Evolutionary conservation across 2,797 vertebrate species (phyloP).

Genomic region (Calcarius lapponicus): DNA sequence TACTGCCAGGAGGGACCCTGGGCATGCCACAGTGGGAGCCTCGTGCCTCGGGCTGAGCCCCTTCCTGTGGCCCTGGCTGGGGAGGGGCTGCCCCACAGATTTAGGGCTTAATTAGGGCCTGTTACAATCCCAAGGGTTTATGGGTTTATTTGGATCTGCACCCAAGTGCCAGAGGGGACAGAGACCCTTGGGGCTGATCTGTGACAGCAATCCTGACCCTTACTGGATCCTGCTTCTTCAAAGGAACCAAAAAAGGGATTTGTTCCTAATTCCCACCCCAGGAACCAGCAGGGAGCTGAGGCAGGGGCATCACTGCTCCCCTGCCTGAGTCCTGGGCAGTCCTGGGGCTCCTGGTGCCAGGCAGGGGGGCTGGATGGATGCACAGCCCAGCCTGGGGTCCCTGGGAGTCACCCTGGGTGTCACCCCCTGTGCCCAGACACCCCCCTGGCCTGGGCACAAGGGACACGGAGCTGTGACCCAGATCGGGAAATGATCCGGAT

Average conservation of each 20-base stretch:
- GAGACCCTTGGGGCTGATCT: not conserved
- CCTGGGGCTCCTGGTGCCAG: not conserved
- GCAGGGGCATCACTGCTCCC: rapidly evolving
- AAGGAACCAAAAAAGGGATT: not conserved
- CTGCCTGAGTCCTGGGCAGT: not conserved
- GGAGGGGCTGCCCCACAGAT: not conserved
- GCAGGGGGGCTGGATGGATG: not conserved
- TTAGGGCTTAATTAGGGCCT: not conserved
- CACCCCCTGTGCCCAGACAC: not conserved
- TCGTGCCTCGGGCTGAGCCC: rapidly evolving
- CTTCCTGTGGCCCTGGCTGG: not conserved
- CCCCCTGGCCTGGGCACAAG: rapidly evolving
- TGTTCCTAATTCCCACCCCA: not conserved
- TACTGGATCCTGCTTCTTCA: not conserved
- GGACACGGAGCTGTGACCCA: not conserved
- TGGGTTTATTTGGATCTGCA: not conserved
- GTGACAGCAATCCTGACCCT: not conserved
- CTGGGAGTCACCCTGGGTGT: not conserved
- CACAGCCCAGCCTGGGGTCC: not conserved
- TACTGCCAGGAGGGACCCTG: rapidly evolving
- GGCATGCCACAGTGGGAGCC: rapidly evolving
- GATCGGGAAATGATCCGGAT: not conserved
- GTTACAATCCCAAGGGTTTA: rapidly evolving
- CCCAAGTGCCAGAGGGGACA: not conserved
- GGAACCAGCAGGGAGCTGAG: not conserved